phyloP scores from a whole-genome alignment of 1,140 invertebrate genomes.

The Drosophila biarmipes region DNA sequence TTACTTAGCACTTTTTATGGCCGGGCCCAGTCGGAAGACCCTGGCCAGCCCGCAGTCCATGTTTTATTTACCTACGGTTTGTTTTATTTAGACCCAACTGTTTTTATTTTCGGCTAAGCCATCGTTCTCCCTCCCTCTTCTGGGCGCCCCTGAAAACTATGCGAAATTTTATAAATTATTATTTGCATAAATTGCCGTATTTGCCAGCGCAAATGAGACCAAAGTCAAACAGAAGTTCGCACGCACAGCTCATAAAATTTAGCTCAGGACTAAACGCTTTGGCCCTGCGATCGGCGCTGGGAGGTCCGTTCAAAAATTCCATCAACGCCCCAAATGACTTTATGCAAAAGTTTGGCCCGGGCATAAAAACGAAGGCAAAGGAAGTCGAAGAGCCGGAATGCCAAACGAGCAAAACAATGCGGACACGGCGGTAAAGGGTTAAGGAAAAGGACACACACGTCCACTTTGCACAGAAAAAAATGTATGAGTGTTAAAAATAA shows the following conservation, averaged over 20 bases:
- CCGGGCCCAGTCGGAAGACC: conserved; percentile 20
- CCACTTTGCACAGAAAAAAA: not conserved
- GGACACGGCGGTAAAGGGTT: conserved; percentile 29
- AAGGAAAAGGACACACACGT: conserved; percentile 51
- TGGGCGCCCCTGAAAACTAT: conserved; percentile 44
- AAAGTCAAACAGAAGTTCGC: conserved; percentile 42
- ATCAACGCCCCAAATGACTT: conserved; percentile 68
- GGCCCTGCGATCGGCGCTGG: conserved; percentile 2
- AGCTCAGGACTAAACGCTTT: conserved; percentile 47
- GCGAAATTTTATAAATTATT: conserved; percentile 80
- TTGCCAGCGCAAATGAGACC: conserved; percentile 45
- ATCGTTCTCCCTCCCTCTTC: no score
- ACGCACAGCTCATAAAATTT: conserved; percentile 69
- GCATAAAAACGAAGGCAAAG: conserved; percentile 34
- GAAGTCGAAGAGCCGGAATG: conserved; percentile 9
- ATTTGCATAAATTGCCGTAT: conserved; percentile 62
- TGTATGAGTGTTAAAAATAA: no score
- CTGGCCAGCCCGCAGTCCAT: conserved; percentile 37
- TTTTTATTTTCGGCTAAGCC: conserved; percentile 45
- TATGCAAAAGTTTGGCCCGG: conserved; percentile 47
- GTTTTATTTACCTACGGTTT: conserved; percentile 75
- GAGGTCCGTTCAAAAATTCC: conserved; percentile 61
- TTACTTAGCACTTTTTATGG: conserved; percentile 83
- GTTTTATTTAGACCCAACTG: conserved; percentile 46
- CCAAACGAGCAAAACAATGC: conserved; percentile 56